Conservation (phyloP, 2,113 vertebrate species). For the Actinemys pallida region DNA sequence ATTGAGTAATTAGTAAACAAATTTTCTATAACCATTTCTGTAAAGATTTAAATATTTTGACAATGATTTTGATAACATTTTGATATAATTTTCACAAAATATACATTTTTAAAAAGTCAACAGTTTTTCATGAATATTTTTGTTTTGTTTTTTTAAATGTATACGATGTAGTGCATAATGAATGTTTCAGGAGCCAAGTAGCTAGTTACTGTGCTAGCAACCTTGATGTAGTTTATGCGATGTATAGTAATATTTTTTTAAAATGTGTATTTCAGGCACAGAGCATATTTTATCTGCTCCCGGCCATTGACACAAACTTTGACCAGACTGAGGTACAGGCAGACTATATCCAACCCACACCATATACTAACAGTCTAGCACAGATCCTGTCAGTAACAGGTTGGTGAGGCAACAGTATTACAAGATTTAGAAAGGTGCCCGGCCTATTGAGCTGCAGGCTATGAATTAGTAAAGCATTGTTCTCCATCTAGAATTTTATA, state of each 20-base stretch:
- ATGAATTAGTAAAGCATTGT: rapidly evolving
- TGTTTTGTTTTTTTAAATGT: neutral
- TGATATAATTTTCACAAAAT: neutral
- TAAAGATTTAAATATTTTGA: neutral
- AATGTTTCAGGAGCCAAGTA: neutral
- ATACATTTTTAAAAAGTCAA: neutral
- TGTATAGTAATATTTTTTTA: neutral
- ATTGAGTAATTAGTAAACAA: neutral
- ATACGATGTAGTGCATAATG: neutral
- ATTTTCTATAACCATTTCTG: neutral
- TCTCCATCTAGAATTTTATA: neutral
- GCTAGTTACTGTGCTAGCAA: neutral
- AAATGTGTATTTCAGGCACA: neutral
- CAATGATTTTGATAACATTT: neutral
- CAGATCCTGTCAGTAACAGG: neutral
- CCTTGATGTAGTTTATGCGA: neutral
- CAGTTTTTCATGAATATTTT: neutral
- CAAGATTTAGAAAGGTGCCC: neutral
- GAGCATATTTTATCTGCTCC: neutral
- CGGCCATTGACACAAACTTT: neutral
- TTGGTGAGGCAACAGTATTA: neutral
- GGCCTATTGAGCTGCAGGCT: neutral
- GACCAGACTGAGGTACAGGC: neutral
- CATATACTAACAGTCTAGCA: neutral
- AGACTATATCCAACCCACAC: neutral